Evolutionary conservation across 1,140 invertebrate species (phyloP), one percentile per base, ranked within the genome.

Genomic region (Mamestra configurata): DNA sequence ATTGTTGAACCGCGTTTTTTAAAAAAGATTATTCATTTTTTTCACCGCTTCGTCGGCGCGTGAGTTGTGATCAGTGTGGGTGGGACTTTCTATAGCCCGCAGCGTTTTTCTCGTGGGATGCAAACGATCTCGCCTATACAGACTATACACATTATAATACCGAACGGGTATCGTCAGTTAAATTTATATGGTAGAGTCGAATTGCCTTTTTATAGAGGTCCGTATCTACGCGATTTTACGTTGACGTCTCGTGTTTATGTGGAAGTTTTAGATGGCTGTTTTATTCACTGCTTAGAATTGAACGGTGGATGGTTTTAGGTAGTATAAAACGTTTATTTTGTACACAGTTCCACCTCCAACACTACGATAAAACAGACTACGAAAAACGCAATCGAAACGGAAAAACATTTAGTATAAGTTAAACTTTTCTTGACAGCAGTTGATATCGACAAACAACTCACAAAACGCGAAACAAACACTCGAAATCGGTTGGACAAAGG

Each of bases 21-120:
- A 88, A 92, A 92, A 93, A 88, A 64, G 87, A 88, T 46, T 85
- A 86, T 84, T 82, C 79, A 83, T 80, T 89, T 90, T 91, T 93
- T 90, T 89, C 86, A 83, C 66, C 71, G 79, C 22, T 59, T 20
- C 59, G 66, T 68, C 80, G 61, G 70, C 82, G 82, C 82, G 84
- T 81, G 84, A 82, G 83, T 77, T 68, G 75, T 80, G 81, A 73
- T 66, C 70, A 10, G 70, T 88, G 90, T 93, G 88, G 92, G 93
- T 88, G 91, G 90, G 89, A 93, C 91, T 94, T 93, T 94, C 93
- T 93, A 90, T 83, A 82, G 87, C 91, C 88, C 80, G 84, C 83
- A 89, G 89, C 86, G 82, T 80, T 85, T 86, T 87, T 92, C 87
- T 90, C 87, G 87, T 92, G 89, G 90, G 88, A 89, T 76, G 82